These are phyloP conservation scores for Sialis lutaria DNA, from an alignment of 2,888 invertebrate genomes.

Conservation along the genomic window DNA sequence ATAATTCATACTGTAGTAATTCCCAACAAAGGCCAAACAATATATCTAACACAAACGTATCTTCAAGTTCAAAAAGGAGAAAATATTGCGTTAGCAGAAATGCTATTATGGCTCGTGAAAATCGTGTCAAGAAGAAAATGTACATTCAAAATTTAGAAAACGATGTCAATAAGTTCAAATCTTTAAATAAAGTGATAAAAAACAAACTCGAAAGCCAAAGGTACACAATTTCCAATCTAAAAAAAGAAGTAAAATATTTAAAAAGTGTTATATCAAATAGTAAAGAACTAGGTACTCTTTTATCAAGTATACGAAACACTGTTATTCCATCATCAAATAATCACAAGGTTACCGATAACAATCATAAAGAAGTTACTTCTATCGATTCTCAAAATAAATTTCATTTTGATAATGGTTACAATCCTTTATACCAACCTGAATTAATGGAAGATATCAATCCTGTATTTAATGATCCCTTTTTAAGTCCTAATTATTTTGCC, in stretches of 20 bases:
- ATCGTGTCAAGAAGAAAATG: slow-evolving; percentile 40
- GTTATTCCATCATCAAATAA: slow-evolving; percentile 19
- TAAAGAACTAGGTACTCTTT: slow-evolving; percentile 28
- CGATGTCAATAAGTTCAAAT: slow-evolving; percentile 25
- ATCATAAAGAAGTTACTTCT: too few species aligned
- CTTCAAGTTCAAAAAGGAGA: slow-evolving; percentile 16
- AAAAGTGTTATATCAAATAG: slow-evolving; percentile 34
- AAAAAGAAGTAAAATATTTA: slow-evolving; percentile 33
- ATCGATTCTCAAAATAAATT: too few species aligned
- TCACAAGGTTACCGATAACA: too few species aligned
- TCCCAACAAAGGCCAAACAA: too few species aligned
- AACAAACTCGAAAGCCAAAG: slow-evolving; percentile 29
- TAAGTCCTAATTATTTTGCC: not conserved
- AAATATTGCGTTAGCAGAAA: slow-evolving; percentile 30
- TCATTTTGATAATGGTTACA: too few species aligned
- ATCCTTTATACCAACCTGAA: too few species aligned
- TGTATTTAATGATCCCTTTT: not conserved
- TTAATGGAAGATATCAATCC: too few species aligned
- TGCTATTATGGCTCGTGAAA: slow-evolving; percentile 42
- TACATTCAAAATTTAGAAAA: slow-evolving; percentile 36
- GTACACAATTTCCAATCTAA: slow-evolving; percentile 27
- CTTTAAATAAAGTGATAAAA: slow-evolving; percentile 28
- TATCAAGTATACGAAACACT: slow-evolving; percentile 26
- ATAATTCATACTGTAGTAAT: too few species aligned
- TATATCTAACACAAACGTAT: too few species aligned